A percentile compares a stretch with the other conserved stretches of the same genome.
Evolutionary conservation across 2,888 invertebrate genomes (phyloP).

Genomic region (Chrysodeixis includens): DNA sequence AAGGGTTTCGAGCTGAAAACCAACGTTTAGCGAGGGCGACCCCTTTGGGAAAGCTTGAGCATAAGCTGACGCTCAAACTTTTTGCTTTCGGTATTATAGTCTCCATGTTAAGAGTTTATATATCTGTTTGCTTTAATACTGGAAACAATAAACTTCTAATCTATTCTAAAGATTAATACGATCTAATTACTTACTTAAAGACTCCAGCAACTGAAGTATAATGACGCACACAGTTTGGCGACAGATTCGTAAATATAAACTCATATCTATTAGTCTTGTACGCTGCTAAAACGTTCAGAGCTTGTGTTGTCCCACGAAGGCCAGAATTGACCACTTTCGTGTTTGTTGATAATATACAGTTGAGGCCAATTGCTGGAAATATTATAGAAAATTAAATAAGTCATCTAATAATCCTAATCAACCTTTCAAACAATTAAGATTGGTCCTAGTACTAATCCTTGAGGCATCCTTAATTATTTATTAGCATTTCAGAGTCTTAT

Average conservation of each 20-base stretch:
- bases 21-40: no score
- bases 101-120: no score
- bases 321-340: slow-evolving; percentile 96
- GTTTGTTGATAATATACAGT: slow-evolving; percentile 94
- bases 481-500: background rate
- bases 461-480: background rate
- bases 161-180: no score
- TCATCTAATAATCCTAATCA: no score
- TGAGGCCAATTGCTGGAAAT: slow-evolving; percentile 95
- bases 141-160: no score
- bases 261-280: slow-evolving; percentile 96
- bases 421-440: background rate
- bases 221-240: slow-evolving; percentile 94
- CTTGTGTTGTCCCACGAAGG: slow-evolving; percentile 94
- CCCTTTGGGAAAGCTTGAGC: no score
- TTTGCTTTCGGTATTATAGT: no score
- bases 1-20: no score
- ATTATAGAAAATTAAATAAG: background rate
- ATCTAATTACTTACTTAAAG: slow-evolving; percentile 92
- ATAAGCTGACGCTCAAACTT: no score
- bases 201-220: slow-evolving; percentile 97
- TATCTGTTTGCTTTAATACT: no score
- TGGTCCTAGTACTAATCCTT: background rate
- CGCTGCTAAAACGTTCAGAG: slow-evolving; percentile 95
- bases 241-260: slow-evolving; percentile 98